A percentile compares a stretch with the other conserved stretches of the same genome.
These are phyloP conservation scores for Pangasius larnaudii DNA, from an alignment of 2,797 vertebrate species.

Conservation along the genomic window DNA sequence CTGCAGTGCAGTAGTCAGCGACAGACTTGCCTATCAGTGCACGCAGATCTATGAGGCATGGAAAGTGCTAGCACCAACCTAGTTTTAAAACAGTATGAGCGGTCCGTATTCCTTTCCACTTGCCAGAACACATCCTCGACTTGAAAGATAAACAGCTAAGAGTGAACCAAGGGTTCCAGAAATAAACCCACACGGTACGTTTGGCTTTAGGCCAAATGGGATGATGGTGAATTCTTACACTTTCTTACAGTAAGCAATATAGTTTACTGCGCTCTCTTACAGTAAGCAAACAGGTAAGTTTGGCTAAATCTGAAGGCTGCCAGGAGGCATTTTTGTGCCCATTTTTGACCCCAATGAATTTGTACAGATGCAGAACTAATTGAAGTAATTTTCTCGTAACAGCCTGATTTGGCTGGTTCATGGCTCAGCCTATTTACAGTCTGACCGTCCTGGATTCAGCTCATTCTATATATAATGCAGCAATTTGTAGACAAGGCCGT, in stretches of 20 bases:
- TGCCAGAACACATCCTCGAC: conserved; percentile 2
- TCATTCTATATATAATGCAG: conserved; percentile 53
- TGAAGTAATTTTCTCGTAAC: conserved; percentile 53
- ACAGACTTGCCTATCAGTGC: conserved; percentile 57
- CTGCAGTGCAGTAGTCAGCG: conserved; percentile 54
- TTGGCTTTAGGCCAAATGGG: conserved; percentile 20
- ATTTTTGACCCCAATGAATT: conserved; percentile 35
- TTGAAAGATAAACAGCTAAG: conserved; percentile 21
- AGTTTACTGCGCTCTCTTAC: background rate
- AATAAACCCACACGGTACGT: conserved; percentile 25
- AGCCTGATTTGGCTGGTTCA: conserved; percentile 39
- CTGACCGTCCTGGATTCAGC: conserved; percentile 52
- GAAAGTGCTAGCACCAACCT: conserved; percentile 47
- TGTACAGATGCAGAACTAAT: conserved; percentile 48
- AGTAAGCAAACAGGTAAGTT: conserved; percentile 8
- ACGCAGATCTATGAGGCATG: conserved; percentile 57
- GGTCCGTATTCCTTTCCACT: conserved; percentile 17
- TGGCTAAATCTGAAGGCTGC: conserved; percentile 7
- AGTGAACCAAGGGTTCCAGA: background rate
- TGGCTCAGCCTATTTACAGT: conserved; percentile 49
- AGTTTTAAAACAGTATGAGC: conserved; percentile 45
- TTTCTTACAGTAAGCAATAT: conserved; percentile 20
- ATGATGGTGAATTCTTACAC: conserved; percentile 18
- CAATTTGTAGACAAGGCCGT: conserved; percentile 36
- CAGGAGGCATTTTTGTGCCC: background rate